Base-by-base conservation (phyloP, 2,113 vertebrate species). In the Notiomystis cincta region DNA sequence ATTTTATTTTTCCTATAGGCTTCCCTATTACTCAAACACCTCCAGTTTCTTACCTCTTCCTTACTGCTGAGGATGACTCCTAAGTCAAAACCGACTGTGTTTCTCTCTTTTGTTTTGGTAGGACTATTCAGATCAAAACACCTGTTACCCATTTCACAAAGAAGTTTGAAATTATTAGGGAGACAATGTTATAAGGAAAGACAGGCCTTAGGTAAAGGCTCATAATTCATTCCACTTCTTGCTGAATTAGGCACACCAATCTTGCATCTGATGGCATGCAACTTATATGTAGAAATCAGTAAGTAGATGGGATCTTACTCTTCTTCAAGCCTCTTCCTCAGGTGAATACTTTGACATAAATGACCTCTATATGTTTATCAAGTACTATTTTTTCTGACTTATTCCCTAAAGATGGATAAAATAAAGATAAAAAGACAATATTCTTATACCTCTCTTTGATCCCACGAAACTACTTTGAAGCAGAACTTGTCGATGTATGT, bases 241-340 rank as follows among this genome's bases (percentile, higher is more conserved):
- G 31, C 19, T 73, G 16, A 72, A 50, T 44, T 72, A 67, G 7
- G 28, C 40, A 53, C 56, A 69, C 3, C 6, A 22, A 1, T 44
- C 21, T 53, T 88, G 14, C 4, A 35, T 30, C 2, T 50, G 24
- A 50, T 33, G 25, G 21, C 17, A 21, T 31, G 12, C 0, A 1
- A 40, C 5, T 69, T 65, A 15, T 12, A 54, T 7, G 5, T 27
- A 78, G 9, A 69, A 86, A 54, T 45, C 4, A 4, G 10, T 40
- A 30, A 44, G 13, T 30, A 77, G 10, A 35, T 48, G 27, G 15
- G 6, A 22, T 33, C 27, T 76, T 71, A 40, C 8, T 30, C 6
- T 21, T 75, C 45, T 71, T 76, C 27, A 61, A 77, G 12, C 5
- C 3, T 44, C 2, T 38, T 82, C 11, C 40, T 73, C 4, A n/a